phyloP scores from a whole-genome alignment of 1,140 invertebrate species.

The Hypsibius dujardini region DNA sequence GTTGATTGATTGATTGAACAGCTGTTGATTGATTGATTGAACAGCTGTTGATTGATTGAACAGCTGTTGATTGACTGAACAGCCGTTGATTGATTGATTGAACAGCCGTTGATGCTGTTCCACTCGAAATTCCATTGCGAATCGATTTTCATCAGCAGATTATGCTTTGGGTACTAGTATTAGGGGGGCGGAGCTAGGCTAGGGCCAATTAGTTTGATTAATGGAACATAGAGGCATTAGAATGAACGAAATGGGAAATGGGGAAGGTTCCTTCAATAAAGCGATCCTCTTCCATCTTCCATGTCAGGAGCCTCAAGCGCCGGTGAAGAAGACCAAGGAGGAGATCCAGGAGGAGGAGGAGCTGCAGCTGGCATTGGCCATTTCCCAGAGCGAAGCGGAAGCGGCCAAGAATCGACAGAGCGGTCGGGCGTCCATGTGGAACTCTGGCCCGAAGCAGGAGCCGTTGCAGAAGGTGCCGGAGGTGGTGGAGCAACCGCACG shows the following conservation, averaged over 20 bases:
- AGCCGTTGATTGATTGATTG: no score
- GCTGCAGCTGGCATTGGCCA: constrained; percentile 74
- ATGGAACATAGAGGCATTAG: not conserved
- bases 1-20: no score
- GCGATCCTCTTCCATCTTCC: no score
- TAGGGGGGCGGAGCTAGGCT: not conserved
- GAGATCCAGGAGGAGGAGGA: constrained; percentile 94
- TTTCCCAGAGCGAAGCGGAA: constrained; percentile 95
- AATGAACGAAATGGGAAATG: no score
- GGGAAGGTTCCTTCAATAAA: no score
- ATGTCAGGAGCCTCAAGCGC: constrained; percentile 37
- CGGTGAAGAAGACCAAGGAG: constrained; percentile 55
- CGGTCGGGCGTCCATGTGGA: constrained; percentile 21
- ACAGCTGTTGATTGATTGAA: no score
- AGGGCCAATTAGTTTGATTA: not conserved
- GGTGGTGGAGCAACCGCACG: not conserved
- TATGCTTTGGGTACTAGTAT: not conserved
- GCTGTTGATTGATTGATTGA: no score
- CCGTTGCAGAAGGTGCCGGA: not conserved
- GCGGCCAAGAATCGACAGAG: constrained; percentile 11
- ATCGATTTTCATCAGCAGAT: no score
- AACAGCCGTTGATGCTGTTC: no score
- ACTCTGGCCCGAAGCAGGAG: not conserved
- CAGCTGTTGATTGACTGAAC: no score
- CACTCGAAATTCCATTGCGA: no score